Evolutionary conservation across 2,888 invertebrate genomes (phyloP), one percentile per base, ranked within the genome.

Genomic region (Choreutis nemorana): DNA sequence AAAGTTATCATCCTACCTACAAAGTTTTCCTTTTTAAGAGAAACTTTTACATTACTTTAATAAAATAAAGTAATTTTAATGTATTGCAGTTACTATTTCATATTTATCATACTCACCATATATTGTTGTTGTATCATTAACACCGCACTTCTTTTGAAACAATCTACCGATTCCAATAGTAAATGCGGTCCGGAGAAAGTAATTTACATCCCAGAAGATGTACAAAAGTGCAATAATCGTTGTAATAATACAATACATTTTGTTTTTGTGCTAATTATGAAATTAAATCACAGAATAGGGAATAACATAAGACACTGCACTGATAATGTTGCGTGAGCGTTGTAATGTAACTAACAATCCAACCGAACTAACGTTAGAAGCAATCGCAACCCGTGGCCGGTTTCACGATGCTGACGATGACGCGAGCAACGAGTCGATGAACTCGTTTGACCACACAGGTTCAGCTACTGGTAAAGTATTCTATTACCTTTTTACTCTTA

Each of bases 171-270:
- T 78, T 10, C 81, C 80, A n/a, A 90, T 82, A 0, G 88, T 87
- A 39, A 87, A 83, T n/a, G 82, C 67, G 32, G 87, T 82, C 41
- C 91, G 81, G 14, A 91, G 52, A 48, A 91, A 91, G 46, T 92
- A 91, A 54, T 90, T 89, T 2, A 91, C 87, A 61, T 92, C 91
- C 75, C 89, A 88, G 31, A 87, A 79, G 10, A 89, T 63, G 50
- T 90, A 91, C 16, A 88, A 61, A 16, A 89, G 52, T 6, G 79
- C 71, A 31, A 84, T 45, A 14, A 73, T 40, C 1, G 63, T 49
- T 22, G 55, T 57, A 37, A 72, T 41, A 23, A 68, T 41, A 44
- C 70, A 70, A 41, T 55, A 71, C 78, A 78, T 78, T 43, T 37
- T 53, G 2, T 23, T 10, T n/a, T n/a, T 21, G 21, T 21, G 9